A percentile compares a stretch with the other conserved stretches of the same genome.
phyloP scores from a whole-genome alignment of 92 coral and sea anemone species.

The Metridium senile region DNA sequence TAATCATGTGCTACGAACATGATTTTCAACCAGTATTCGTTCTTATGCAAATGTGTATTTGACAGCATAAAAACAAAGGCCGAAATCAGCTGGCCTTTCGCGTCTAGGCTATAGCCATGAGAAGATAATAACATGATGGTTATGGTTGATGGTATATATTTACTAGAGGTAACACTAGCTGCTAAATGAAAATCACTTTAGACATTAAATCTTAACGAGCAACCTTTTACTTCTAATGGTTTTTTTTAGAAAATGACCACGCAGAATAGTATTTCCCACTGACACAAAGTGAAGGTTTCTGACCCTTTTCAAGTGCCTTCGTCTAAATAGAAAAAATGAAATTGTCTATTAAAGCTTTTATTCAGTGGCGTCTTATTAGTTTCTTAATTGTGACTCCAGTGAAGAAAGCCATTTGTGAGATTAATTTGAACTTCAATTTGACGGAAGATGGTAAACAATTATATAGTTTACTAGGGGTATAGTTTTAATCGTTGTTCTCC shows the following conservation, averaged over 20 bases:
- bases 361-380: not conserved
- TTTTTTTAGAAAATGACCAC: too few species aligned
- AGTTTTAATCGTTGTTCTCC: not conserved
- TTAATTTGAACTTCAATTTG: not conserved
- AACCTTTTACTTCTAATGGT: too few species aligned
- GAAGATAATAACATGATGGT: too few species aligned
- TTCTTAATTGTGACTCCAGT: not conserved
- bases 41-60: constrained; percentile 1
- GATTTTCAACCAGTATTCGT: not conserved
- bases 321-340: not conserved
- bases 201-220: too few species aligned
- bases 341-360: not conserved
- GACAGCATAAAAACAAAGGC: not conserved
- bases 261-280: too few species aligned
- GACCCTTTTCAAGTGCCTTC: not conserved
- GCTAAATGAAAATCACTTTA: too few species aligned
- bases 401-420: not conserved
- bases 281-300: not conserved
- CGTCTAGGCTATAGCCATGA: not conserved
- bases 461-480: not conserved
- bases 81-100: not conserved
- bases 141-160: too few species aligned
- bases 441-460: not conserved
- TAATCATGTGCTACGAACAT: not conserved
- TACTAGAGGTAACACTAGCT: too few species aligned